phyloP scores from a whole-genome alignment of 2,888 invertebrate species.

The Uloborus plumipes region DNA sequence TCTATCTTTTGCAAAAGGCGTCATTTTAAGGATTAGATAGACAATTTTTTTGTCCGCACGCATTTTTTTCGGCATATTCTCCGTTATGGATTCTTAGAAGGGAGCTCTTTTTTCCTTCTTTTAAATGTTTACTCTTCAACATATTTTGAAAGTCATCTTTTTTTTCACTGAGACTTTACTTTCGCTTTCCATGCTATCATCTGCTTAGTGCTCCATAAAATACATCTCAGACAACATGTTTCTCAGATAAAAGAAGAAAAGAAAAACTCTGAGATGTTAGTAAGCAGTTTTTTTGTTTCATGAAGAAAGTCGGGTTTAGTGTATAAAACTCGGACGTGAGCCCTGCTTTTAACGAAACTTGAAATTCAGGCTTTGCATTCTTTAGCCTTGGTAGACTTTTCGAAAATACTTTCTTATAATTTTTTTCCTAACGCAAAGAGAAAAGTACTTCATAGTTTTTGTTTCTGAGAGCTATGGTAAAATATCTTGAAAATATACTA shows the following conservation, averaged over 20 bases:
- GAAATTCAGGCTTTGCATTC: background rate
- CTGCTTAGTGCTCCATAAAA: conserved; percentile 32
- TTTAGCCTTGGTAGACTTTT: too few relatives aligned
- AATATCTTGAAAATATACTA: too few relatives aligned
- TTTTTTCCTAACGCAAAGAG: too few relatives aligned
- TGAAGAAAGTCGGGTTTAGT: too few relatives aligned
- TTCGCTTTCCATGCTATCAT: conserved; percentile 2
- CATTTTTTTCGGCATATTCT: conserved; percentile 26
- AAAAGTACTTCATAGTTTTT: too few relatives aligned
- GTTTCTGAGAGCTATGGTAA: too few relatives aligned
- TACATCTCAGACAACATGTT: background rate
- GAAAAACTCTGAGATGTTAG: background rate
- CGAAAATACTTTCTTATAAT: too few relatives aligned
- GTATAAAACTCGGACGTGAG: background rate
- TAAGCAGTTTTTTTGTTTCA: background rate
- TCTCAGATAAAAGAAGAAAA: background rate
- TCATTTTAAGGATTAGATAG: conserved; percentile 56
- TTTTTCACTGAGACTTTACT: background rate
- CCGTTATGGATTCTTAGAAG: conserved; percentile 51
- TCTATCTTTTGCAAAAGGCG: conserved; percentile 41
- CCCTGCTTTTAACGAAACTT: background rate
- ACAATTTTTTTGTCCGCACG: conserved; percentile 8
- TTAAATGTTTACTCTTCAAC: conserved; percentile 39
- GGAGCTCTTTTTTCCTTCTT: conserved; percentile 6
- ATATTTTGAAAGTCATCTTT: conserved; percentile 5